Evolutionary conservation across 2,113 vertebrate species (phyloP).

Genomic region (Ceyx margarethae): DNA sequence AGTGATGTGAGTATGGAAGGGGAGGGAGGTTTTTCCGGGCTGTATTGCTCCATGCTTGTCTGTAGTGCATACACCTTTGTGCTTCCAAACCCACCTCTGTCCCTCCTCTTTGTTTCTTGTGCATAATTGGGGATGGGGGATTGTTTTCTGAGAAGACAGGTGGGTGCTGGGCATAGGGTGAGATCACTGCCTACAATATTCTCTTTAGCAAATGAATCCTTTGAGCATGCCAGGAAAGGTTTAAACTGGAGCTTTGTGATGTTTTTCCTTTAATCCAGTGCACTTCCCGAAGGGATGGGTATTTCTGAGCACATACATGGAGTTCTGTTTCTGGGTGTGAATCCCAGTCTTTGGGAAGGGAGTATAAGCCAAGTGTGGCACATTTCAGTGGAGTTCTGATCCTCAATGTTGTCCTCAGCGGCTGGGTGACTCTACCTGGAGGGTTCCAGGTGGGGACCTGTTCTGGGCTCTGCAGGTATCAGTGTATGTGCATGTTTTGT

Average conservation of each 20-base stretch:
- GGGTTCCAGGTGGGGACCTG: background rate
- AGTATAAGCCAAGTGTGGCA: background rate
- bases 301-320: background rate
- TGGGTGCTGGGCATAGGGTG: background rate
- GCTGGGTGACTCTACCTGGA: background rate
- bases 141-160: background rate
- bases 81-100: background rate
- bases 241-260: background rate
- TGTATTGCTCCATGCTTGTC: background rate
- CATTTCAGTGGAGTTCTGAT: background rate
- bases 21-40: conserved; percentile 6
- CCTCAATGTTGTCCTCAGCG: background rate
- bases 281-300: background rate
- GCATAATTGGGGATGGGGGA: background rate
- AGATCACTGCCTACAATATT: background rate
- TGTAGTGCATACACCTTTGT: background rate
- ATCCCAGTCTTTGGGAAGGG: background rate
- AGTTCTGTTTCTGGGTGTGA: background rate
- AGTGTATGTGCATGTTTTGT: background rate
- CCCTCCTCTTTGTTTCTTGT: background rate
- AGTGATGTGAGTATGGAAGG: conserved; percentile 84
- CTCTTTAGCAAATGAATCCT: background rate
- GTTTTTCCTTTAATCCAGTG: background rate
- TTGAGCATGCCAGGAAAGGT: background rate
- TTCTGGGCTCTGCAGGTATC: background rate